phyloP scores from a whole-genome alignment of 2,888 invertebrate genomes.

The Corbicula japonica region DNA sequence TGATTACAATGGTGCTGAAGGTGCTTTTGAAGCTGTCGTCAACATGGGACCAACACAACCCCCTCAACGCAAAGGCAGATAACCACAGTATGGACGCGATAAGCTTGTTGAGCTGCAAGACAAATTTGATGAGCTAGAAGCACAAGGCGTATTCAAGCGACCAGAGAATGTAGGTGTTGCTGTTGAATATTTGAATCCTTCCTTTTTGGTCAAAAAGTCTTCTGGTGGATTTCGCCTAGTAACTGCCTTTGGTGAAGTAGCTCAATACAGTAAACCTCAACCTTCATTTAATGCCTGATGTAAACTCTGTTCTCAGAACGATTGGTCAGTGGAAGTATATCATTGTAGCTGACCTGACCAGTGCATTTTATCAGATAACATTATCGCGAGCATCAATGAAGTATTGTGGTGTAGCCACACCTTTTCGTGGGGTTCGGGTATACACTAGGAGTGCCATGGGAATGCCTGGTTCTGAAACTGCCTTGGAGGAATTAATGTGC shows the following conservation, averaged over 20 bases:
- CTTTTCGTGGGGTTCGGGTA: constrained; percentile 37
- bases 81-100: constrained; percentile 62
- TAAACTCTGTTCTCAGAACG: constrained; percentile 21
- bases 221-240: constrained; percentile 51
- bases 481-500: constrained; percentile 12
- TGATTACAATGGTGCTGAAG: constrained; percentile 65
- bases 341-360: no score
- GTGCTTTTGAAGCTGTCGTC: constrained; percentile 59
- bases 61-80: constrained; percentile 60
- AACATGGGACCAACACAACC: constrained; percentile 70
- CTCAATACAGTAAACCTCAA: constrained; percentile 52
- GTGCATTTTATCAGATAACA: no score
- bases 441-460: constrained; percentile 59
- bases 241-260: constrained; percentile 55
- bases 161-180: constrained; percentile 55
- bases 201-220: constrained; percentile 44
- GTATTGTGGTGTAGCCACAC: constrained; percentile 53
- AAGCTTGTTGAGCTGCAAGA: constrained; percentile 53
- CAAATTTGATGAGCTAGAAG: constrained; percentile 62
- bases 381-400: constrained; percentile 43
- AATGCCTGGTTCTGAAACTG: constrained; percentile 65
- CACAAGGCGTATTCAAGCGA: constrained; percentile 53
- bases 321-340: constrained; percentile 60
- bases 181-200: constrained; percentile 48
- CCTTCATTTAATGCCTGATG: constrained; percentile 42